A percentile compares a stretch with the other conserved stretches of the same genome.
phyloP scores from a whole-genome alignment of 2,888 invertebrate genomes.

The Lacanobia wlatinum region DNA sequence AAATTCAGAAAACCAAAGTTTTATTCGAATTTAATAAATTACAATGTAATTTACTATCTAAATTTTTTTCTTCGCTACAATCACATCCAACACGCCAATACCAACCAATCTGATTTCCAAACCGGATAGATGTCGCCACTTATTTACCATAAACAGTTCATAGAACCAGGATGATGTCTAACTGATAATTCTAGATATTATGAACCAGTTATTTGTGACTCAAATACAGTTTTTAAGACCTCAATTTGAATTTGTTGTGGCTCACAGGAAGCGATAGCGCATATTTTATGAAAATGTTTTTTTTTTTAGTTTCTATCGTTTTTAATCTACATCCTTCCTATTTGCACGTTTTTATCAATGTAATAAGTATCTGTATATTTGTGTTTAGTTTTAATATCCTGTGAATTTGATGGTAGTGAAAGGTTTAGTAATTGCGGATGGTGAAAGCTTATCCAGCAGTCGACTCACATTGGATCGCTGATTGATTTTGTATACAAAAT shows the following conservation, averaged over 20 bases:
- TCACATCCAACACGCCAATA: not conserved
- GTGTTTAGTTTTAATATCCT: constrained; percentile 9
- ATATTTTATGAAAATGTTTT: constrained; percentile 6
- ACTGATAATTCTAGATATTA: constrained; percentile 8
- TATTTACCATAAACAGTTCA: constrained; percentile 41
- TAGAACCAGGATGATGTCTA: constrained; percentile 33
- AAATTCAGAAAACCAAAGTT: too few species aligned
- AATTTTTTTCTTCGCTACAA: not conserved
- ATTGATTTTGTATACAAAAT: too few species aligned
- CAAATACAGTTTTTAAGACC: constrained; percentile 31
- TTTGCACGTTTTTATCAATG: not conserved
- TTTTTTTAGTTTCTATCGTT: constrained; percentile 15
- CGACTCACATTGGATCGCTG: too few species aligned
- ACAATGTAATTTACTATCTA: not conserved
- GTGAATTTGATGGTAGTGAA: too few species aligned
- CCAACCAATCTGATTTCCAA: constrained; percentile 13
- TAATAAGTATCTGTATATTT: not conserved
- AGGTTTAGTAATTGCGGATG: too few species aligned
- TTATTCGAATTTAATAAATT: too few species aligned
- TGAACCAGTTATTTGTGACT: constrained; percentile 29
- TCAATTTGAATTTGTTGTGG: constrained; percentile 23
- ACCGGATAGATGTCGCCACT: constrained; percentile 43
- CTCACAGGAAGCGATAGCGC: constrained; percentile 44
- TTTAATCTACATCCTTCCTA: constrained; percentile 1
- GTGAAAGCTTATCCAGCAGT: too few species aligned